Conservation (phyloP, 37 sponge, comb jelly and placozoan genomes). For the Tethya wilhelma region DNA sequence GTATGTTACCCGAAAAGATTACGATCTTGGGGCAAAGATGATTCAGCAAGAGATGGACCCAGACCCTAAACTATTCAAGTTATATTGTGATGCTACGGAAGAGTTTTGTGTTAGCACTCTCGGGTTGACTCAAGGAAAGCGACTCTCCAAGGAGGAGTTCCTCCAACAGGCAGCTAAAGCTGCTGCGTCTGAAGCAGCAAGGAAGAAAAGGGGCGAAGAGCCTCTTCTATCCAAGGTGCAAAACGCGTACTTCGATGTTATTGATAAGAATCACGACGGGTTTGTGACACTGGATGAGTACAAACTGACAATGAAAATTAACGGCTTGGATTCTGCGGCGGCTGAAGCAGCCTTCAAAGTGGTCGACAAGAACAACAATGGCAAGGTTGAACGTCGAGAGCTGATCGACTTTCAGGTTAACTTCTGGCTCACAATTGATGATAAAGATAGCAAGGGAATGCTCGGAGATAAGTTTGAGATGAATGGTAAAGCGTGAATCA, state of each 20-base stretch:
- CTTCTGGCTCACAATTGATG: too few relatives aligned
- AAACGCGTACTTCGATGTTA: neutral
- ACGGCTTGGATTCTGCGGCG: neutral
- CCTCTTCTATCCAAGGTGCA: neutral
- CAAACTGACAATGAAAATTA: neutral
- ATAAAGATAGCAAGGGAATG: too few relatives aligned
- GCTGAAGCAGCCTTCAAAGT: neutral
- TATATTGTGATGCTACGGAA: neutral
- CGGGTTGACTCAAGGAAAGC: neutral
- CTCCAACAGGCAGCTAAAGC: neutral
- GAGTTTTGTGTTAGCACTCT: neutral
- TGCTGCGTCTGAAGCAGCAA: neutral
- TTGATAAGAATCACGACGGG: constrained; percentile 6
- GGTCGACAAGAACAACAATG: constrained; percentile 4
- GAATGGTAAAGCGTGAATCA: too few relatives aligned
- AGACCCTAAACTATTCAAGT: neutral
- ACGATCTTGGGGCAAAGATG: neutral
- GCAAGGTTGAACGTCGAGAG: neutral
- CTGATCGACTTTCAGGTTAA: too few relatives aligned
- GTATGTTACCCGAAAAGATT: neutral
- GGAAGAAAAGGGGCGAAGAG: neutral
- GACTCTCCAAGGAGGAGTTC: neutral
- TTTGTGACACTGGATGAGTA: constrained; percentile 9
- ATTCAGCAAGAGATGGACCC: neutral
- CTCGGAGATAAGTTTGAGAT: too few relatives aligned